Base-by-base conservation (phyloP, 2,113 vertebrate genomes). In the Phoxinus phoxinus region DNA sequence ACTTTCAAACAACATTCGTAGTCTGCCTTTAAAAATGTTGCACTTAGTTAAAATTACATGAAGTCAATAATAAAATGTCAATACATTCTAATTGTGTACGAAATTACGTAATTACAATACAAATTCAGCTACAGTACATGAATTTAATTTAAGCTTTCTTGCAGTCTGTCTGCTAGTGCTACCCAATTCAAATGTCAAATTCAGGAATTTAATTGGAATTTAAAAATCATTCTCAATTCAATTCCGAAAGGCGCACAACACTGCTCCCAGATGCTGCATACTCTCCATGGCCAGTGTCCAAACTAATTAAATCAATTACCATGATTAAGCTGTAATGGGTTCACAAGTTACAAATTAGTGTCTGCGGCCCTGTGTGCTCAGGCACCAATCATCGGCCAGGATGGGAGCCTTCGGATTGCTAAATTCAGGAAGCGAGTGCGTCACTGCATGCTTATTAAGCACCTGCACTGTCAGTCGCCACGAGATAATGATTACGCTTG, bases 241-340 rank as follows among this genome's bases (percentile, higher is more conserved):
- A 32, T 53, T 53, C 80, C 32, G 3, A 74, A 25, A 25, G n/a
- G 72, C 7, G 41, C 72, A 46, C 72, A 46, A 17, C 1, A 48
- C 48, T 23, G 74, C 17, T 84, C 41, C 79, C 78, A 51, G 67
- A 85, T 83, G 81, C 81, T 75, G 58, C 46, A 21, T 23, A 44
- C 56, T 51, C 71, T 88, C 61, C 80, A 72, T 93, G 93, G 93
- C 93, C 87, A 37, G 72, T 89, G 91, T 93, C 90, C 91, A 93
- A 94, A 93, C 92, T 93, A 94, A 94, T 94, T 93, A 81, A 94
- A 89, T 93, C 84, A 92, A 94, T 94, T 92, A 92, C 90, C 90
- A 89, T 93, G 80, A 94, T 94, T 94, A 91, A 89, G 81, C 84
- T 83, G 91, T 88, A 86, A 86, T 84, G 78, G 77, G 83, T 90